Conservation (phyloP, 2,888 invertebrate species). For the Oscheius sp. region DNA sequence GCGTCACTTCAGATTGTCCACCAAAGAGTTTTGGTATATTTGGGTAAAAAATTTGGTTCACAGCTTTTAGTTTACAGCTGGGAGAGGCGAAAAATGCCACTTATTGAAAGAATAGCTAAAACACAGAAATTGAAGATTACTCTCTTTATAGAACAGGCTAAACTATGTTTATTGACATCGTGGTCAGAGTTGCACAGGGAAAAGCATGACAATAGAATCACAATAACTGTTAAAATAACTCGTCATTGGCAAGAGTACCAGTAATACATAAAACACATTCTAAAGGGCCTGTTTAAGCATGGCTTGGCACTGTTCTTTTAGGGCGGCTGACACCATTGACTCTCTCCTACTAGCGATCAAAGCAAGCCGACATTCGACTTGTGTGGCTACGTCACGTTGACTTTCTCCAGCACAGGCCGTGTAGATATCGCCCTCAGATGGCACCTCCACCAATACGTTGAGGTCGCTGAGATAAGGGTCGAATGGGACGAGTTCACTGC, state of each 20-base stretch:
- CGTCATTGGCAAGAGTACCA: constrained; percentile 10
- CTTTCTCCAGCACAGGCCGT: constrained; percentile 9
- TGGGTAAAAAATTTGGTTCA: neutral
- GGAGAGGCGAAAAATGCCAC: neutral
- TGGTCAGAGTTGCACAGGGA: neutral
- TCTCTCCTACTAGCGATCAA: constrained; percentile 23
- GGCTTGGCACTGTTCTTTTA: constrained; percentile 34
- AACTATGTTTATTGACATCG: no score
- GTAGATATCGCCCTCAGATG: constrained; percentile 23
- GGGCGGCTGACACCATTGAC: constrained; percentile 27
- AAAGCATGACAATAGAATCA: constrained; percentile 7
- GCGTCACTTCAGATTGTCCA: constrained; percentile 24
- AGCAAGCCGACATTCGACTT: constrained; percentile 26
- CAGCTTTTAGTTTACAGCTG: neutral
- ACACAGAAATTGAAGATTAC: neutral
- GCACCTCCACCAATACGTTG: constrained; percentile 24
- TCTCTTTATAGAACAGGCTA: no score
- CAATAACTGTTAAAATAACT: constrained; percentile 16
- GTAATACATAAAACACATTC: constrained; percentile 17
- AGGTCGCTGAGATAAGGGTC: constrained; percentile 34
- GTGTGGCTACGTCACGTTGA: constrained; percentile 29
- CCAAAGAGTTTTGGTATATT: constrained; percentile 17
- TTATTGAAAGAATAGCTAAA: constrained; percentile 8
- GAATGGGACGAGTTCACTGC: constrained; percentile 30
- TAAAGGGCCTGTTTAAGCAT: constrained; percentile 35